Evolutionary conservation across 1,140 invertebrate genomes (phyloP).

Genomic region (Drosophila biarmipes): DNA sequence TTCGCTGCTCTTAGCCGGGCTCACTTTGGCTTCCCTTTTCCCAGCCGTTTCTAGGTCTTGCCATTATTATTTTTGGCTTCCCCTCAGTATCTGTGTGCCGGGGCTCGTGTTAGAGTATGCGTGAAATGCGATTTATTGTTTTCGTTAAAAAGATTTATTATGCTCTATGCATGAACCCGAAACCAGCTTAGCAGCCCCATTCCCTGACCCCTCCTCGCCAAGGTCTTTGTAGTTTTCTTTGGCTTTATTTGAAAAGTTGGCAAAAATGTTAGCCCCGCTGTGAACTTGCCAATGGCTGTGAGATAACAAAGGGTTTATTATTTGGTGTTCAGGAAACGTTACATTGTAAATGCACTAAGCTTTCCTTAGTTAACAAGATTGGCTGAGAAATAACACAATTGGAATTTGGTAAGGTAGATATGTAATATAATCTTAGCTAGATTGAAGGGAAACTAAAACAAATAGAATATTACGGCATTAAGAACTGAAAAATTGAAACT

Average conservation of each 20-base stretch:
- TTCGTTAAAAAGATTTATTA: slow-evolving; percentile 82
- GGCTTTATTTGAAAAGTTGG: slow-evolving; percentile 78
- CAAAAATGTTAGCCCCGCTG: slow-evolving; percentile 43
- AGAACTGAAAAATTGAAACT: no score
- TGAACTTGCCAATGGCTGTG: slow-evolving; percentile 3
- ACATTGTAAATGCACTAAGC: not conserved
- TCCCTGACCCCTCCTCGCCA: not conserved
- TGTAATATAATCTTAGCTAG: no score
- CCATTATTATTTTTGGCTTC: slow-evolving; percentile 36
- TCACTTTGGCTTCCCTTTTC: slow-evolving; percentile 14
- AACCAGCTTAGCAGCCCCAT: slow-evolving; percentile 14
- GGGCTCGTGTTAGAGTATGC: slow-evolving; percentile 65
- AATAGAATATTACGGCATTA: no score
- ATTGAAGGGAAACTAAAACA: no score
- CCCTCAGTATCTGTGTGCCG: slow-evolving; percentile 5
- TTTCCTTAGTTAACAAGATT: not conserved
- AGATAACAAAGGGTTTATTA: slow-evolving; percentile 1
- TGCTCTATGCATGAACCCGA: slow-evolving; percentile 40
- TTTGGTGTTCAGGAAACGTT: not conserved
- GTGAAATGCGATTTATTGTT: slow-evolving; percentile 82
- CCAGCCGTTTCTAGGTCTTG: slow-evolving; percentile 41
- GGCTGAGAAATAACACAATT: not conserved
- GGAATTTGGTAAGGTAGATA: no score
- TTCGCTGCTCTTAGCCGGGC: slow-evolving; percentile 4
- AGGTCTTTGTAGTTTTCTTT: slow-evolving; percentile 15